Base-by-base conservation (phyloP, 23 tunicate species). In the Styela clava region DNA sequence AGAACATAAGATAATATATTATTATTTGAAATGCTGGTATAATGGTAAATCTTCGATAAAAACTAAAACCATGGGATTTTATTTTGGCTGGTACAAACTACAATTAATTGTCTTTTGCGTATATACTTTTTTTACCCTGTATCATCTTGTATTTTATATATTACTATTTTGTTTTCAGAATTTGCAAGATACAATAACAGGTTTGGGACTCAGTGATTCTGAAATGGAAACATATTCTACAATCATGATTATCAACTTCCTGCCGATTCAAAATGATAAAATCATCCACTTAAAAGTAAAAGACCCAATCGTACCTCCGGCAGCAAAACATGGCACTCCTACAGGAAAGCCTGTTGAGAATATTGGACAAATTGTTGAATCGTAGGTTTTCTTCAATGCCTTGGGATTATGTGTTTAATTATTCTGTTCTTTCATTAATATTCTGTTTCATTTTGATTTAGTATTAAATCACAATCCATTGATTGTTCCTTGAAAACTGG, bases 331-430 rank as follows among this genome's bases (percentile, higher is more conserved):
- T 34, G 77, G 7, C 35, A n/a, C 77, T 26, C 37, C 16, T 32
- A 28, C 77, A 33, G 29, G 29, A 22, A 71, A 31, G 35, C 3
- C 77, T 3, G 20, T 30, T 26, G 77, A 71, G 29, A 74, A 36
- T 2, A 64, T 74, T 27, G 85, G 90, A 7, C 90, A 86, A 37
- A 36, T 79, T 31, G 85, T 86, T 81, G 62, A 65, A 64, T 37
- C 81, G 87, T 84, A 84, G 74, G 74, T 76, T 25, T 51, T n/a
- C n/a, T n/a, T n/a, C n/a, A n/a, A n/a, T n/a, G n/a, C n/a, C n/a
- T n/a, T n/a, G n/a, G n/a, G n/a, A n/a, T n/a, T n/a, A n/a, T n/a
- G n/a, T n/a, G n/a, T n/a, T n/a, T n/a, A n/a, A n/a, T n/a, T n/a
- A n/a, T n/a, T n/a, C n/a, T n/a, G n/a, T n/a, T n/a, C n/a, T n/a